Evolutionary conservation across 2,888 invertebrate species (phyloP).

Genomic region (Pterostichus niger): DNA sequence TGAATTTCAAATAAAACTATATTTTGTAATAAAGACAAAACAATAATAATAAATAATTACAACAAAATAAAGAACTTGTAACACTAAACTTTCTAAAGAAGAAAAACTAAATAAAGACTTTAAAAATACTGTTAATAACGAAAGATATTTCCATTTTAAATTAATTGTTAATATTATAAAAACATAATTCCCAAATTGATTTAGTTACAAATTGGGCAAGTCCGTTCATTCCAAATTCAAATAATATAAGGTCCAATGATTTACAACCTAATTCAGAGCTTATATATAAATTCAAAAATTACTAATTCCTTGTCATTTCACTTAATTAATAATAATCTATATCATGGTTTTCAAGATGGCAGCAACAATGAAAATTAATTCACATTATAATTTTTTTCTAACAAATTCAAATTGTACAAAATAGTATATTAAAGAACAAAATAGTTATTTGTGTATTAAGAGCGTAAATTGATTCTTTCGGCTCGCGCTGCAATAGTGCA

Average conservation of each 20-base stretch:
- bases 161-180: too few species aligned
- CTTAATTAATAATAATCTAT: neutral
- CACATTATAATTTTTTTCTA: too few species aligned
- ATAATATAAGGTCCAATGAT: slow-evolving; percentile 23
- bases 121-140: neutral
- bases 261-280: slow-evolving; percentile 4
- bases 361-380: neutral
- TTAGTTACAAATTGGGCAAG: too few species aligned
- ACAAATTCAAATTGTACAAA: too few species aligned
- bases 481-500: too few species aligned
- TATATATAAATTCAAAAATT: slow-evolving; percentile 1
- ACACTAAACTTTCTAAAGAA: neutral
- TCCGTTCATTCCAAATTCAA: too few species aligned
- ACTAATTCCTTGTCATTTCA: neutral
- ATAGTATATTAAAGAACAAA: too few species aligned
- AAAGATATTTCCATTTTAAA: too few species aligned
- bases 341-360: neutral
- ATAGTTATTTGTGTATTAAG: too few species aligned
- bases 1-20: too few species aligned
- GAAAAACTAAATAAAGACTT: neutral
- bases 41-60: neutral
- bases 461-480: too few species aligned
- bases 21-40: neutral
- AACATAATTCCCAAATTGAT: too few species aligned
- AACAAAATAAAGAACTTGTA: slow-evolving; percentile 4